Evolutionary conservation across 2,113 vertebrate genomes (phyloP).

Genomic region (Nannobrachium achirus): DNA sequence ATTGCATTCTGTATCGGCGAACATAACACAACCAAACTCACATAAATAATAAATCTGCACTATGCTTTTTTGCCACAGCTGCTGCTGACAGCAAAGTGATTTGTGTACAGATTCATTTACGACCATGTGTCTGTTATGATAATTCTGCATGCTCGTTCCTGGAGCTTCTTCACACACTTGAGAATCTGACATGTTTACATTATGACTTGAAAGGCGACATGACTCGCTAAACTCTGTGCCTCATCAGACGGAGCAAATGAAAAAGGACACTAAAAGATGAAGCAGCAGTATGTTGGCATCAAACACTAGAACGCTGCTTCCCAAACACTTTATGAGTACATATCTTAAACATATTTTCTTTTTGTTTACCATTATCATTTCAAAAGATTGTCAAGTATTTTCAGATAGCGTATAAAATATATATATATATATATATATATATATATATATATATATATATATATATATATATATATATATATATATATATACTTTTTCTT

Average conservation of each 20-base stretch:
- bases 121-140: slow-evolving; percentile 42
- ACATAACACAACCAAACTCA: background rate
- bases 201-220: slow-evolving; percentile 54
- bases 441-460: too few species aligned
- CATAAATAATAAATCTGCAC: background rate
- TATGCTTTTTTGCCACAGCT: background rate
- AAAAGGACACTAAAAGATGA: slow-evolving; percentile 31
- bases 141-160: slow-evolving; percentile 8
- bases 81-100: background rate
- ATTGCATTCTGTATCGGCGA: background rate
- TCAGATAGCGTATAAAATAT: too few species aligned
- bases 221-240: slow-evolving; percentile 41
- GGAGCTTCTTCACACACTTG: slow-evolving; percentile 30
- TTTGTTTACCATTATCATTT: too few species aligned
- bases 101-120: slow-evolving; percentile 21
- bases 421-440: too few species aligned
- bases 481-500: too few species aligned
- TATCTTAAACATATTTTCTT: too few species aligned
- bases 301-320: slow-evolving; percentile 14
- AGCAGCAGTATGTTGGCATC: slow-evolving; percentile 35
- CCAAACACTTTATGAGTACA: too few species aligned
- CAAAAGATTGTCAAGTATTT: too few species aligned
- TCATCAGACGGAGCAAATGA: slow-evolving; percentile 52
- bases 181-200: slow-evolving; percentile 66
- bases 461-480: too few species aligned